Evolutionary conservation across 2,888 invertebrate genomes (phyloP), one percentile per base, ranked within the genome.

Genomic region (Meteorus colon): DNA sequence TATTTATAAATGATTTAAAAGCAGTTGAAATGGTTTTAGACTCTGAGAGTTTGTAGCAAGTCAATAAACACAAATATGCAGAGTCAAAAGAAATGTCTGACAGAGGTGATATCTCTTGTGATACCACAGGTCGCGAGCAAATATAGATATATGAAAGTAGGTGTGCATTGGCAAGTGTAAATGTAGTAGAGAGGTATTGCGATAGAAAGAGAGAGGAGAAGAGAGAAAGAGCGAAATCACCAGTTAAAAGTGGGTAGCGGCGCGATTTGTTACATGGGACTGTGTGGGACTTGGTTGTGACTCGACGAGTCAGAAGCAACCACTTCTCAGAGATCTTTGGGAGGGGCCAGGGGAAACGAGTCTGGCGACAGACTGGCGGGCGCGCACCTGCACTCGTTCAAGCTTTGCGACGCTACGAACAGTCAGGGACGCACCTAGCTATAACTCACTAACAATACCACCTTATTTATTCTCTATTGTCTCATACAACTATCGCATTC

Each of bases 311-410:
- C 77, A 73, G 78, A 78, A 76, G 62, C 69, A 78, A 67, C 68
- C 71, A 73, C 78, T 72, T 77, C 73, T 76, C 68, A 75, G 77
- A 77, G 78, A 81, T 77, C 77, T 75, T 31, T 48, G 76, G 78
- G 77, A 31, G 76, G 75, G 79, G 79, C 59, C 73, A 77, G 79
- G 79, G 80, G 80, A 81, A 79, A 81, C 80, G 83, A 80, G 81
- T 82, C 86, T 88, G 87, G 88, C 87, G 87, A 87, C 87, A 87
- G 87, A 88, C 87, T 88, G 88, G 88, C 88, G 88, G 87, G 84
- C 85, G 87, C 87, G 86, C 88, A 88, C 88, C 88, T 88, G 87
- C 87, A 84, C 84, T 86, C 85, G 84, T 81, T 76, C 79, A 78
- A 76, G 75, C 77, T 77, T 24, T 77, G 76, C 80, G 81, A 81